Evolutionary conservation across 2,888 invertebrate genomes (phyloP).

Genomic region (Tortrix viridana): DNA sequence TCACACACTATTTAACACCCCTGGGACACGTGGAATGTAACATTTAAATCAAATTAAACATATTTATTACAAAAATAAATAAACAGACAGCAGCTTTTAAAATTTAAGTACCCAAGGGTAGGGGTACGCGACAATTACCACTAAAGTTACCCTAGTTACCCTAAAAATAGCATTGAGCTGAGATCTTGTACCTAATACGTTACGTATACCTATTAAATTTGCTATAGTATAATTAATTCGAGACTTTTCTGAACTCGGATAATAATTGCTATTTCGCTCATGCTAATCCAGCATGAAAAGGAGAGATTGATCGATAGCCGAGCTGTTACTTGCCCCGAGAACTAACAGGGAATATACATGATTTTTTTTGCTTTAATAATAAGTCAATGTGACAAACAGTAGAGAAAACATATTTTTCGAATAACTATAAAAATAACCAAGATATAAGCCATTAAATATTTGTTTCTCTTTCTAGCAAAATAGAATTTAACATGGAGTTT

Average conservation of each 20-base stretch:
- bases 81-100: slow-evolving; percentile 21
- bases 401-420: too few relatives aligned
- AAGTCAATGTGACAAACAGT: too few relatives aligned
- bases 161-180: slow-evolving; percentile 82
- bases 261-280: neutral
- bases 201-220: slow-evolving; percentile 54
- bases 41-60: slow-evolving; percentile 26
- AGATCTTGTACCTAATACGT: slow-evolving; percentile 78
- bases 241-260: neutral
- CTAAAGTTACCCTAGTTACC: slow-evolving; percentile 72
- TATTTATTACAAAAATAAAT: slow-evolving; percentile 17
- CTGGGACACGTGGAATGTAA: slow-evolving; percentile 72
- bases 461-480: too few relatives aligned
- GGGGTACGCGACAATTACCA: slow-evolving; percentile 66
- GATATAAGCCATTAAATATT: too few relatives aligned
- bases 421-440: too few relatives aligned
- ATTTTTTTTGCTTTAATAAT: too few relatives aligned
- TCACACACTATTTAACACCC: slow-evolving; percentile 78
- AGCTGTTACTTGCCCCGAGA: slow-evolving; percentile 1
- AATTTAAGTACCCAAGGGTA: slow-evolving; percentile 61
- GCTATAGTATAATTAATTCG: slow-evolving; percentile 17
- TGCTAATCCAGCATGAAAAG: neutral
- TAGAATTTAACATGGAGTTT: too few relatives aligned
- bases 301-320: neutral
- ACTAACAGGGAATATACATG: too few relatives aligned